Conservation (phyloP, 2,113 vertebrate species). For the Pangasianodon gigas region DNA sequence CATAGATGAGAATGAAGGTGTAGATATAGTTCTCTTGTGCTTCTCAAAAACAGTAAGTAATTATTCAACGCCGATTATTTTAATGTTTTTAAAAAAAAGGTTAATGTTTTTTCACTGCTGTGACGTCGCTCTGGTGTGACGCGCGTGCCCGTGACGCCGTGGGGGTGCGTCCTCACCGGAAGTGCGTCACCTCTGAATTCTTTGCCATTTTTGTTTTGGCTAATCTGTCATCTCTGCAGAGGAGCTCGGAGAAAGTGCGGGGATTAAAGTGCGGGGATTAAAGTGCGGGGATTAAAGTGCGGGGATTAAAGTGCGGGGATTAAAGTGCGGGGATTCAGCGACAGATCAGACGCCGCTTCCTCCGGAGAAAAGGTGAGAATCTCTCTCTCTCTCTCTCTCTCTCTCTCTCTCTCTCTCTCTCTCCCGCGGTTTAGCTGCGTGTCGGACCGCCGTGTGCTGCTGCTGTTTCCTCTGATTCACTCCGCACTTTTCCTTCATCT, state of each 20-base stretch:
- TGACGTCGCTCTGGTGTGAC: not conserved
- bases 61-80: not conserved
- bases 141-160: not conserved
- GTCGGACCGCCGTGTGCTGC: too few relatives aligned
- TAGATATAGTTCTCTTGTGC: not conserved
- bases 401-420: too few relatives aligned
- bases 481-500: too few relatives aligned
- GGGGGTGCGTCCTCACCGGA: slow-evolving; percentile 21
- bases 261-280: not conserved
- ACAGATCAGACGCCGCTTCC: too few relatives aligned
- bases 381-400: too few relatives aligned
- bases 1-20: not conserved
- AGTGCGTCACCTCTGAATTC: slow-evolving; percentile 15
- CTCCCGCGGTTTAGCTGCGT: too few relatives aligned
- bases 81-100: not conserved
- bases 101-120: not conserved
- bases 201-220: not conserved
- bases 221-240: not conserved
- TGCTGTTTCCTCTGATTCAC: too few relatives aligned
- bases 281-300: too few relatives aligned
- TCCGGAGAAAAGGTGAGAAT: too few relatives aligned
- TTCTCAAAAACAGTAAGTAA: not conserved
- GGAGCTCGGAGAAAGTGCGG: not conserved
- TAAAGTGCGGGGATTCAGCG: too few relatives aligned
- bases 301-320: too few relatives aligned